Evolutionary conservation across 2,888 invertebrate species (phyloP), one percentile per base, ranked within the genome.

Genomic region (Bugulina stolonifera): DNA sequence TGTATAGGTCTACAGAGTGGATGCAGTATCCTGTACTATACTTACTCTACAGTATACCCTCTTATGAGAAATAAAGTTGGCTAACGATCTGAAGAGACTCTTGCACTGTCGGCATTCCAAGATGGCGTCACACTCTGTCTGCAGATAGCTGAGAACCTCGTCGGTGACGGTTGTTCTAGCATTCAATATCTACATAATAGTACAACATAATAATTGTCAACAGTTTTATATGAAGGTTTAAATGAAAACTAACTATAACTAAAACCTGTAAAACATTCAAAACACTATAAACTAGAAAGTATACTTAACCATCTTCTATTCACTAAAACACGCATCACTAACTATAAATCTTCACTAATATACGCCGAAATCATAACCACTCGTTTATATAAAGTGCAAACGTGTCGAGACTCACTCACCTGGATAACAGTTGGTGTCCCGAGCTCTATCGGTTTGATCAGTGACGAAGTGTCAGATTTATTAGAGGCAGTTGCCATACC

Each of bases 31-130:
- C n/a, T n/a, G n/a, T n/a, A n/a, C 10, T 1, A 71, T 72, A 71
- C 77, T 76, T 35, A 80, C 77, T 55, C 77, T 87, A 80, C 94
- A 94, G 82, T 91, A 94, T 54, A 89, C 88, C 73, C 93, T 88
- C 85, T 95, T 95, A 83, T 95, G 95, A 52, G 92, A 90, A 77
- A 94, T 89, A 81, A 94, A 93, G 85, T 94, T 94, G 23, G 91
- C 90, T 75, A 94, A 86, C 81, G 92, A 92, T 77, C 94, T 88
- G 82, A 93, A 94, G 79, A 95, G 87, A 80, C 90, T 92, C 52
- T 91, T 88, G 81, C 95, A 95, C 27, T 91, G 89, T 83, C 90
- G 90, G 84, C 95, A 95, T 84, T 95, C 95, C 84, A 92, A 91
- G 78, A 95, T 88, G 73, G 94, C 85, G 82, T 93, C 92, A 87